Conservation (phyloP, 2,113 vertebrate species). For the Indicator indicator region DNA sequence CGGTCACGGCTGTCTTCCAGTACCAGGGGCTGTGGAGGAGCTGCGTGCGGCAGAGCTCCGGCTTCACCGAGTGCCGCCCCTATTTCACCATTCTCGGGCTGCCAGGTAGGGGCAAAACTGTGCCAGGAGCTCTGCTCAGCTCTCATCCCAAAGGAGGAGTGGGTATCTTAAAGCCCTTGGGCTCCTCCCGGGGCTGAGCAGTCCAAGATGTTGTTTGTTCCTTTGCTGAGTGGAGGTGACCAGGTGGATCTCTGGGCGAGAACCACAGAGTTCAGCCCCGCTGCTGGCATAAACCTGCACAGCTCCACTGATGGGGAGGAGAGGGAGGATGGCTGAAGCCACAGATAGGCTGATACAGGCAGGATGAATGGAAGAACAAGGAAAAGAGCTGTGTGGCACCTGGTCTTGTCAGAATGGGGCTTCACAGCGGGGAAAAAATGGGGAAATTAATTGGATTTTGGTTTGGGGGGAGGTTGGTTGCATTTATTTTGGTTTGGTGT, state of each 20-base stretch:
- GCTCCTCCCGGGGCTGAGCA: fast-evolving
- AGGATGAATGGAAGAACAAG: neutral
- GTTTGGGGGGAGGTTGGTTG: too few species aligned
- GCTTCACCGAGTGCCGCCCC: conserved; percentile 88
- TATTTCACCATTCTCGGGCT: conserved; percentile 89
- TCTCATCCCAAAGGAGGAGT: neutral
- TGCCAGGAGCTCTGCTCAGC: neutral
- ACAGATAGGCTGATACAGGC: neutral
- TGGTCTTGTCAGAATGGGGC: neutral
- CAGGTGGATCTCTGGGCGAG: neutral
- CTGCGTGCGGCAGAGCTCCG: conserved; percentile 86
- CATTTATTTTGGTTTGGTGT: too few species aligned
- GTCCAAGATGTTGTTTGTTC: neutral
- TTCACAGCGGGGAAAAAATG: neutral
- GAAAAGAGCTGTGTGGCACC: neutral
- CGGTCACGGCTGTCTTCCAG: conserved; percentile 84
- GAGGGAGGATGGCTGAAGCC: fast-evolving
- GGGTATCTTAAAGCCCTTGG: neutral
- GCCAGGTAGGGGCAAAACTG: conserved; percentile 81
- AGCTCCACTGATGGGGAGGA: neutral
- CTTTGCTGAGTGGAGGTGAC: neutral
- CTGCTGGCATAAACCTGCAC: neutral
- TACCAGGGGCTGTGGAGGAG: conserved; percentile 91
- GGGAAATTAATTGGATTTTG: too few species aligned
- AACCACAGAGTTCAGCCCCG: fast-evolving